These are phyloP conservation scores for Leptatherina wallacei DNA, from an alignment of 2,797 vertebrate species.

Conservation along the genomic window DNA sequence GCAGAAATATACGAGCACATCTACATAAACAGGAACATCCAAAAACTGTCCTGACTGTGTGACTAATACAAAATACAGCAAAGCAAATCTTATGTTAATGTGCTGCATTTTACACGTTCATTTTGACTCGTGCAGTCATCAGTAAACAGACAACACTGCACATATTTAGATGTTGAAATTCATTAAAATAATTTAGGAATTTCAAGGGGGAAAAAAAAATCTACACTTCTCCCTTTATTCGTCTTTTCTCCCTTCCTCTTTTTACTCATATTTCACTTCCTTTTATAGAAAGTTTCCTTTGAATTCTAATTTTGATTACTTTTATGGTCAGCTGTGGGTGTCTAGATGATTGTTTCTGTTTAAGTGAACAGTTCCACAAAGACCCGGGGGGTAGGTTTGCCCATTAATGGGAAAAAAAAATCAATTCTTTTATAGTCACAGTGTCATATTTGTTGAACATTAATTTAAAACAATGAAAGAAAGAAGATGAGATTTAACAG, in stretches of 20 bases:
- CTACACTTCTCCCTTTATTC: background rate
- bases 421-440: too few relatives aligned
- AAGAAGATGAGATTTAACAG: too few relatives aligned
- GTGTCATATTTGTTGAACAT: too few relatives aligned
- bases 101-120: background rate
- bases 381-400: too few relatives aligned
- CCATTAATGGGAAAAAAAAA: background rate
- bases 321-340: background rate
- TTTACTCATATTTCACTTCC: background rate
- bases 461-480: too few relatives aligned
- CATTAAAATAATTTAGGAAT: background rate
- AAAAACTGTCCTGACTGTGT: background rate
- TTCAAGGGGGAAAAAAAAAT: background rate
- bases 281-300: background rate
- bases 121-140: background rate
- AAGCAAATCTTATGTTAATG: background rate
- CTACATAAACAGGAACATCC: background rate
- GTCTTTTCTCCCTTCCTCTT: background rate
- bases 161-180: background rate
- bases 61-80: background rate
- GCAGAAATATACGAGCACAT: background rate
- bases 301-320: background rate
- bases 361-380: background rate
- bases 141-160: background rate
- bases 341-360: background rate